Percentiles rank a stretch among this genome's conserved stretches.
Evolutionary conservation across 2,888 invertebrate species (phyloP).

Genomic region (Callyntrura guangdongensis): DNA sequence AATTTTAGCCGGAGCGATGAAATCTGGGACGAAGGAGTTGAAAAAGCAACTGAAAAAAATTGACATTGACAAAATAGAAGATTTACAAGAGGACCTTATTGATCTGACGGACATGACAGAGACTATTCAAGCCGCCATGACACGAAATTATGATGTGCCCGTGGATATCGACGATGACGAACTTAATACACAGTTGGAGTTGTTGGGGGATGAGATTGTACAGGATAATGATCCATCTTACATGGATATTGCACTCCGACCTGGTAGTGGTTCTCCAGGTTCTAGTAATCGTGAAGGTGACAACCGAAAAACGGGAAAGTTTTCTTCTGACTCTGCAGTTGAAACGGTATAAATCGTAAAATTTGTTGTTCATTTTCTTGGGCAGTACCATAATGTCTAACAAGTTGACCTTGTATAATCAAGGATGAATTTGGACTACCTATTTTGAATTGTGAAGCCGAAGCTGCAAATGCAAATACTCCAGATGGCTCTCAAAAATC

Average conservation of each 20-base stretch:
- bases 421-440: slow-evolving; percentile 70
- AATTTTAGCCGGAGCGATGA: slow-evolving; percentile 77
- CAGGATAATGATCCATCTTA: slow-evolving; percentile 97
- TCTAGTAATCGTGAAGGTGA: neutral
- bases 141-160: slow-evolving; percentile 97
- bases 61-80: slow-evolving; percentile 86
- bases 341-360: too few relatives aligned
- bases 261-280: neutral
- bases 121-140: slow-evolving; percentile 98
- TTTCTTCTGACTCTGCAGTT: too few relatives aligned
- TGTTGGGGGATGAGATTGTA: slow-evolving; percentile 97
- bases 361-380: too few relatives aligned
- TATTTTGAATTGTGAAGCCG: slow-evolving; percentile 25
- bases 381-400: too few relatives aligned
- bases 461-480: neutral
- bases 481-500: neutral
- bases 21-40: slow-evolving; percentile 69
- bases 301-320: neutral
- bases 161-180: slow-evolving; percentile 98
- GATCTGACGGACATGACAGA: slow-evolving; percentile 99
- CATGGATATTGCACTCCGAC: slow-evolving; percentile 91
- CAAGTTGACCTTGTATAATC: neutral
- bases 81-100: slow-evolving; percentile 98
- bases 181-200: slow-evolving; percentile 96
- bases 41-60: slow-evolving; percentile 78